A percentile compares a stretch with the other conserved stretches of the same genome.
Conservation (phyloP, 1,140 invertebrate genomes). For the Leptoteleia sp. region DNA sequence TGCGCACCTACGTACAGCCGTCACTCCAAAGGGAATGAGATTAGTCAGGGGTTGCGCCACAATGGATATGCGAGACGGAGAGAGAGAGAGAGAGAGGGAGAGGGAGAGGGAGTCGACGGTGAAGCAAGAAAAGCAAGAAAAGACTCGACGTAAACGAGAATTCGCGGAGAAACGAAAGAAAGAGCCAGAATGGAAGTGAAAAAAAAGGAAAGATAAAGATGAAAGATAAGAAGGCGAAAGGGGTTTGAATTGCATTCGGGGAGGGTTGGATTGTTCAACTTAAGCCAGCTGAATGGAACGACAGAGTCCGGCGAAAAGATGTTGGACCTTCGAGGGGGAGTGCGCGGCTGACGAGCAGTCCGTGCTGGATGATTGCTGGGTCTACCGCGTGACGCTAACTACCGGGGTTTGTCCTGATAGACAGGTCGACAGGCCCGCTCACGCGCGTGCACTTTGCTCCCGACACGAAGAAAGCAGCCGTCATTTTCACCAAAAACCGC, state of each 20-base stretch:
- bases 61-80: conserved; percentile 51
- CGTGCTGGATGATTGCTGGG: conserved; percentile 74
- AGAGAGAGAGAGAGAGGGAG: too few relatives aligned
- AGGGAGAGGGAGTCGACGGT: too few relatives aligned
- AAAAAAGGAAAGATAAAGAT: not conserved
- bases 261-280: not conserved
- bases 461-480: conserved; percentile 34
- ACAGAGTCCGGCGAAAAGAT: conserved; percentile 43
- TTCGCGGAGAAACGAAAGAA: conserved; percentile 6
- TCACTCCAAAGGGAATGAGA: conserved; percentile 75
- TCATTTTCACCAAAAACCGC: conserved; percentile 33
- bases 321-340: conserved; percentile 2
- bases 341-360: conserved; percentile 56
- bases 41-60: conserved; percentile 75
- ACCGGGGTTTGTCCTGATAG: conserved; percentile 76
- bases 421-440: conserved; percentile 73
- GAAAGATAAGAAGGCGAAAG: not conserved
- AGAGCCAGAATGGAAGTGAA: conserved; percentile 2
- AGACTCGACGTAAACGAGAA: conserved; percentile 18
- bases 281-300: conserved; percentile 7
- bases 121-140: conserved; percentile 44
- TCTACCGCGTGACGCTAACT: conserved; percentile 79
- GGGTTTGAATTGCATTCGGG: not conserved
- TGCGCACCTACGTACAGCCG: conserved; percentile 75
- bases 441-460: conserved; percentile 72